These are phyloP conservation scores for Seira sanloemensis DNA, from an alignment of 2,888 invertebrate genomes.

Conservation along the genomic window DNA sequence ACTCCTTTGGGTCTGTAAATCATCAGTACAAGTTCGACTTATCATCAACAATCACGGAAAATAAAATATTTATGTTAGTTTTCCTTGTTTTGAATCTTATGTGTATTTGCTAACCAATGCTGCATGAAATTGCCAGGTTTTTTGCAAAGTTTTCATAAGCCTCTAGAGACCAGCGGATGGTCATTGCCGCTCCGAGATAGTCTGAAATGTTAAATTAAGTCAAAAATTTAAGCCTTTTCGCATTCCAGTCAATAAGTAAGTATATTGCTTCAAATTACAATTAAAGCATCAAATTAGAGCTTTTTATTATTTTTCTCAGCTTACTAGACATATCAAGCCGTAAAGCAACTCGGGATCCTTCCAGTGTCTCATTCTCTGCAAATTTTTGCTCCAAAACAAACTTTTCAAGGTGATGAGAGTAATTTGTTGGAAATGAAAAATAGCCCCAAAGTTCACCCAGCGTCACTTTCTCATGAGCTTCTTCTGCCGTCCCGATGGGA, in stretches of 20 bases:
- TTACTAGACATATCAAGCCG: slow-evolving; percentile 49
- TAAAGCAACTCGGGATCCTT: slow-evolving; percentile 39
- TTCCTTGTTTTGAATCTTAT: background rate
- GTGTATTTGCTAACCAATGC: background rate
- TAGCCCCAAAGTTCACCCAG: slow-evolving; percentile 49
- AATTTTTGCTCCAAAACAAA: slow-evolving; percentile 26
- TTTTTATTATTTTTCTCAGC: too few relatives aligned
- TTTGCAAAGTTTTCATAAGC: slow-evolving; percentile 34
- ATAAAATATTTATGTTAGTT: background rate
- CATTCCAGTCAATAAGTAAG: too few relatives aligned
- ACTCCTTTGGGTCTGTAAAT: slow-evolving; percentile 25
- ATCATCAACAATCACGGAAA: too few relatives aligned
- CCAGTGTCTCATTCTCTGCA: slow-evolving; percentile 44
- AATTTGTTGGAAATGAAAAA: slow-evolving; percentile 32
- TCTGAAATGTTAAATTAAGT: slow-evolving; percentile 15
- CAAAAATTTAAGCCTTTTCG: background rate
- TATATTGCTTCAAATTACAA: too few relatives aligned
- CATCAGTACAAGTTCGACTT: too few relatives aligned
- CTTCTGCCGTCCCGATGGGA: slow-evolving; percentile 31
- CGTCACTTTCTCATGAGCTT: slow-evolving; percentile 5
- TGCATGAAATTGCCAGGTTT: slow-evolving; percentile 27
- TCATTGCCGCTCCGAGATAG: slow-evolving; percentile 47
- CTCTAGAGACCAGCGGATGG: background rate
- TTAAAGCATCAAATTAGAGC: too few relatives aligned
- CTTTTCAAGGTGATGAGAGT: slow-evolving; percentile 29